Conservation (phyloP, 1,140 invertebrate species). For the Nasonia longicornis region DNA sequence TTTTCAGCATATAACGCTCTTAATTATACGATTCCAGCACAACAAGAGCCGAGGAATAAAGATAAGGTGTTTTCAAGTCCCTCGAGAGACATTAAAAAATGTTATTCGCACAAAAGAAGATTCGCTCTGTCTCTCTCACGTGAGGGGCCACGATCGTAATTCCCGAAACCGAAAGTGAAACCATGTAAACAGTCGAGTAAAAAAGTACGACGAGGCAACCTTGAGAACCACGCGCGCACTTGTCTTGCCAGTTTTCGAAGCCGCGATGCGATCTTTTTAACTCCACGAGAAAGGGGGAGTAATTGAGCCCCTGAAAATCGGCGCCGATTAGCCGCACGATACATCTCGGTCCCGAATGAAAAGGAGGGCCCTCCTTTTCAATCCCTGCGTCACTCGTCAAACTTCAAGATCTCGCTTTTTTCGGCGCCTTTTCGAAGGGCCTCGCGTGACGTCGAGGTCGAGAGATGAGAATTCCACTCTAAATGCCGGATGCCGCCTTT, state of each 20-base stretch:
- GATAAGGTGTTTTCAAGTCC: no score
- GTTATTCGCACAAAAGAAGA: not conserved
- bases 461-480: constrained; percentile 48
- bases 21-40: not conserved
- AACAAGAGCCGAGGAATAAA: not conserved
- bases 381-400: constrained; percentile 47
- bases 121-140: not conserved
- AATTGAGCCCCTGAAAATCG: constrained; percentile 40
- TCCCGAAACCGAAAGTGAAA: not conserved
- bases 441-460: constrained; percentile 47
- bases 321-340: constrained; percentile 44
- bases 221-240: not conserved
- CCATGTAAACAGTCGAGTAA: constrained; percentile 8
- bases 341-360: constrained; percentile 44
- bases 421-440: constrained; percentile 18
- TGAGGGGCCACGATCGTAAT: not conserved
- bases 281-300: not conserved
- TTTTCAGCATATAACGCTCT: not conserved
- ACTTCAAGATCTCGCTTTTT: constrained; percentile 7
- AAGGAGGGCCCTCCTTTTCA: constrained; percentile 30
- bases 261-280: not conserved
- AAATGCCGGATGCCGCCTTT: constrained; percentile 52
- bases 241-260: not conserved
- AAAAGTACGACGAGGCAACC: not conserved
- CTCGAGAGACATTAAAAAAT: not conserved